Evolutionary conservation across 2,888 invertebrate species (phyloP), one percentile per base, ranked within the genome.

Genomic region (Rhamnusium bicolor): DNA sequence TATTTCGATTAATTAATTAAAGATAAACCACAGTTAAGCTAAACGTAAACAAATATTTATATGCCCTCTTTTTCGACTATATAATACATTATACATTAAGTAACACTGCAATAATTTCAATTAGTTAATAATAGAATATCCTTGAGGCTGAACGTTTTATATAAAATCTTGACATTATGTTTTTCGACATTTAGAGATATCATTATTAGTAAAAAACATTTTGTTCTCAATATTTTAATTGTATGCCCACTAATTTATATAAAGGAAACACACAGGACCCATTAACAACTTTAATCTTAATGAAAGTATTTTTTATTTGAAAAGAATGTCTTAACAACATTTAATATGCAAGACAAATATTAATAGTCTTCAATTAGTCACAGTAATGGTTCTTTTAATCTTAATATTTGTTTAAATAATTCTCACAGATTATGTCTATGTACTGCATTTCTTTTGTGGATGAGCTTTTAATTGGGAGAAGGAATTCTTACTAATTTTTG

Each of bases 91-190:
- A 12, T n/a, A 12, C 56, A 27, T 56, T 56, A 24, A 27, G 24
- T 21, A 56, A 56, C 24, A 24, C 27, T 56, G 21, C 21, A 27
- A 10, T 24, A 10, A n/a, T 56, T 56, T 56, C 56, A 56, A 27
- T 56, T 40, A 40, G 5, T 14, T 7, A 19, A 14, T 24, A 24
- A 56, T 56, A 27, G 6, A 24, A 14, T 14, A 56, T 56, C 56
- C 27, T 56, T 56, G 56, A 56, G 24, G 56, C 12, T 56, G 27
- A 14, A 21, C 27, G 21, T 2, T 40, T 10, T n/a, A 40, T n/a
- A 56, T 27, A 12, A 12, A 56, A 24, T 56, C 56, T 27, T 56
- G 56, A 56, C 56, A 56, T 19, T 24, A 56, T 7, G 10, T 24
- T 14, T 21, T 18, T 51, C 19, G 19, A 51, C 51, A 4, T 51